Conservation (phyloP, 2,797 vertebrate genomes). For the Australoheros facetus region DNA sequence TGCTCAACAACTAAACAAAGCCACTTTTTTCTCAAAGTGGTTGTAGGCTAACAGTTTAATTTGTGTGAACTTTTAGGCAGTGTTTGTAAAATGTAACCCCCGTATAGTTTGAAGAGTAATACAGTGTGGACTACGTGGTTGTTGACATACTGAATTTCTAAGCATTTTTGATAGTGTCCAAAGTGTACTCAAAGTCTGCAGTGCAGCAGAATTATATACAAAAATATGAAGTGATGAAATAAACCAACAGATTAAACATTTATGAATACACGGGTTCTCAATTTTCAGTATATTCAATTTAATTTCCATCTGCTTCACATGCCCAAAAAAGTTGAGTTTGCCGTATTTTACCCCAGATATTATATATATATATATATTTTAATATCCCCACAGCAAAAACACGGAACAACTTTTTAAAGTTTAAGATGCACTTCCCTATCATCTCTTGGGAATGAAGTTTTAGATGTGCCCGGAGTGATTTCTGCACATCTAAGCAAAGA, state of each 20-base stretch:
- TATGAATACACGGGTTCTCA: background rate
- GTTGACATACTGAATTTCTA: background rate
- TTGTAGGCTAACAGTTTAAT: background rate
- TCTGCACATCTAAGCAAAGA: slow-evolving; percentile 47
- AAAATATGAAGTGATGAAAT: background rate
- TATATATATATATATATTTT: background rate
- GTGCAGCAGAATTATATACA: background rate
- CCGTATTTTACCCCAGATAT: slow-evolving; percentile 19
- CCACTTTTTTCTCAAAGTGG: background rate
- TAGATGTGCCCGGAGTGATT: slow-evolving; percentile 52
- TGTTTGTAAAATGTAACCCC: background rate
- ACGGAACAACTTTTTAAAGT: slow-evolving; percentile 32
- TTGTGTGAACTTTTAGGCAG: background rate
- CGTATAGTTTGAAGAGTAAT: accelerated
- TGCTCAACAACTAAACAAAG: background rate
- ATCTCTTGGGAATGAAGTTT: slow-evolving; percentile 54
- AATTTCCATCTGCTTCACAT: background rate
- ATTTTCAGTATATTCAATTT: background rate
- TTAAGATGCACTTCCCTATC: slow-evolving; percentile 40
- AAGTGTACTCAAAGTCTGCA: background rate
- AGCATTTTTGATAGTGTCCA: background rate
- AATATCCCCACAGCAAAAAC: slow-evolving; percentile 30
- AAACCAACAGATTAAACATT: background rate
- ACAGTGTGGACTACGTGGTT: background rate
- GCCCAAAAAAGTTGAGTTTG: slow-evolving; percentile 6